Evolutionary conservation across 2,888 invertebrate genomes (phyloP).

Genomic region (Ceraclea dissimilis): DNA sequence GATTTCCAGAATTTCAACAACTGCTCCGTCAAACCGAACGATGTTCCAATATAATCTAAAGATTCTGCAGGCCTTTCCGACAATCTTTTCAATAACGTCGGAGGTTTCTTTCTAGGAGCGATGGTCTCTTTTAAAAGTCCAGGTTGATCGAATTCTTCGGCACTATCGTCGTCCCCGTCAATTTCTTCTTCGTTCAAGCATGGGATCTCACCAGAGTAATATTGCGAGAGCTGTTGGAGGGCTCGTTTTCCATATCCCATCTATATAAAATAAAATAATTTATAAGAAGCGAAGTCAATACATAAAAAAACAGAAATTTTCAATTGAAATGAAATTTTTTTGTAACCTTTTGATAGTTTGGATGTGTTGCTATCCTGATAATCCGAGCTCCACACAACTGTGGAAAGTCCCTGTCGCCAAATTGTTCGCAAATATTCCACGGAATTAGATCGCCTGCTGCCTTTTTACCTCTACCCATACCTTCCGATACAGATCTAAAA

Average conservation of each 20-base stretch:
- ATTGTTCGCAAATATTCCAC: slow-evolving; percentile 97
- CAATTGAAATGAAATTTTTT: neutral
- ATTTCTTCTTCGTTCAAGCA: slow-evolving; percentile 54
- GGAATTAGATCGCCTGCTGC: slow-evolving; percentile 97
- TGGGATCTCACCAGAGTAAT: slow-evolving; percentile 77
- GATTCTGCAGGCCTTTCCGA: slow-evolving; percentile 76
- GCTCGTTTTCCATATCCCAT: slow-evolving; percentile 97
- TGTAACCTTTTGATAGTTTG: slow-evolving; percentile 80
- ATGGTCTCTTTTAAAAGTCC: slow-evolving; percentile 39
- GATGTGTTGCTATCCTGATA: slow-evolving; percentile 96
- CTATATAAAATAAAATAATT: slow-evolving; percentile 37
- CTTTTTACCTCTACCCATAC: slow-evolving; percentile 77
- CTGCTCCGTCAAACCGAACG: slow-evolving; percentile 81
- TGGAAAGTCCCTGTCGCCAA: slow-evolving; percentile 90
- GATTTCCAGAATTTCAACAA: slow-evolving; percentile 90
- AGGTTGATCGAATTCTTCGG: slow-evolving; percentile 56
- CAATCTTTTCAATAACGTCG: slow-evolving; percentile 81
- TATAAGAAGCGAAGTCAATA: neutral
- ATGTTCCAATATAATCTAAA: slow-evolving; percentile 91
- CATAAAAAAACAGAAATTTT: neutral
- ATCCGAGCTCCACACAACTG: slow-evolving; percentile 82
- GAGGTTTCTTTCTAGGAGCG: slow-evolving; percentile 70
- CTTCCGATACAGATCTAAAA: slow-evolving; percentile 64
- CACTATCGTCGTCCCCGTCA: slow-evolving; percentile 54
- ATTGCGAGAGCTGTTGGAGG: slow-evolving; percentile 73